Evolutionary conservation across 2,113 vertebrate species (phyloP), one percentile per base, ranked within the genome.

Genomic region (Taxidea taxus): DNA sequence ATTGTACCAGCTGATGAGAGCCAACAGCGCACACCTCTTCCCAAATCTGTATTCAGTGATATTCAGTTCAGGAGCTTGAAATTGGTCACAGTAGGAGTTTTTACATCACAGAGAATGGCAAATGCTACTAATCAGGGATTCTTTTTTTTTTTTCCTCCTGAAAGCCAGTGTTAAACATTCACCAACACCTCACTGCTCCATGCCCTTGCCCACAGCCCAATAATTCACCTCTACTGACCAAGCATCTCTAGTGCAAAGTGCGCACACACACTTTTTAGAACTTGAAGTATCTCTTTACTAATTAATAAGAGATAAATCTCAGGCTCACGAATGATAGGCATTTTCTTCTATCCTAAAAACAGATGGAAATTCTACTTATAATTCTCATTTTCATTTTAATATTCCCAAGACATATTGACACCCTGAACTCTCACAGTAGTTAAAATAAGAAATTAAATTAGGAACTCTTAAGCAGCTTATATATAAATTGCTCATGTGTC

Each of bases 381-480:
- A 92, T 95, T 96, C 81, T 96, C 96, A 95, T 96, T 96, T 97
- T 94, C 84, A 87, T 60, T 95, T 39, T 80, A 94, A 70, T 94
- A 60, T 62, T 97, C 95, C 92, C 92, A 96, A 97, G 97, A 96
- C 15, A 90, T 49, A 77, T 66, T 98, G 95, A 94, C 87, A 97
- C 64, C 51, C 70, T 97, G 97, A 97, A 97, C 96, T 96, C 58
- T 93, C 84, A 94, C 14, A 77, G 62, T 90, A 96, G 68, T 97
- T 97, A 96, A 95, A 97, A 94, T 88, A 87, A 94, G 85, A 64
- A 98, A 29, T 74, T 90, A 98, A 98, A 97, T 97, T 95, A 60
- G 87, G 27, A 97, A 78, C 14, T 78, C 92, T 25, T 64, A 44
- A 94, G n/a, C 85, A 98, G 95, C 66, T 92, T 54, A 60, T 85